Base-by-base conservation (phyloP, 2,888 invertebrate genomes). In the Drosophila maculinotata region DNA sequence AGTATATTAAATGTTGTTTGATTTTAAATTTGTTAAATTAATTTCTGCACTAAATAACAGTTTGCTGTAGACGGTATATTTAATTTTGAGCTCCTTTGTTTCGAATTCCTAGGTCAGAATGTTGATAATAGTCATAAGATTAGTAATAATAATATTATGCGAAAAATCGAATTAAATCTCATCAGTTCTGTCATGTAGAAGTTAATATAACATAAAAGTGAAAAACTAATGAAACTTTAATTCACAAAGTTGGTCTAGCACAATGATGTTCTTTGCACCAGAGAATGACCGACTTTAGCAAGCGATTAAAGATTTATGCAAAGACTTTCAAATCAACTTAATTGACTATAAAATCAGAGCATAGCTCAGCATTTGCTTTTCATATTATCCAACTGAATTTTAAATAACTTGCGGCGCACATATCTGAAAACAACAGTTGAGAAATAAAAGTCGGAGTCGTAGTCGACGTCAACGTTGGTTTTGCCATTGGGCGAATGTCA, bases 401-500 rank as follows among this genome's bases (percentile, higher is more conserved):
- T 28, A 14, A 58, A 57, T 54, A 67, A 63, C 62, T 67, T 42
- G 17, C 20, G 33, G 38, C 8, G n/a, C 7, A 30, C 8, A 38
- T 23, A 4, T 26, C 23, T 12, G 30, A 17, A 42, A 49, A 56
- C n/a, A 26, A n/a, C 35, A 20, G 36, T 17, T 41, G 52, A 39
- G 28, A 20, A 20, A 20, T 20, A 20, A 20, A 20, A 20, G 20
- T 20, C 20, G 2, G 20, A 38, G 56, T 41, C 41, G 60, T 49
- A 42, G 63, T 31, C 57, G 59, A 28, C 15, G 17, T 15, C 33
- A 31, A 26, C 8, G 14, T 9, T 65, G 44, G 57, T 57, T 28
- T 57, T 66, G 59, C 54, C 35, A 41, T 60, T 48, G 54, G 69
- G 51, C 53, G 41, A 69, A 76, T 79, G 76, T 67, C 79, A 85